phyloP scores from a whole-genome alignment of 2,888 invertebrate genomes.

The Leuctra nigra region DNA sequence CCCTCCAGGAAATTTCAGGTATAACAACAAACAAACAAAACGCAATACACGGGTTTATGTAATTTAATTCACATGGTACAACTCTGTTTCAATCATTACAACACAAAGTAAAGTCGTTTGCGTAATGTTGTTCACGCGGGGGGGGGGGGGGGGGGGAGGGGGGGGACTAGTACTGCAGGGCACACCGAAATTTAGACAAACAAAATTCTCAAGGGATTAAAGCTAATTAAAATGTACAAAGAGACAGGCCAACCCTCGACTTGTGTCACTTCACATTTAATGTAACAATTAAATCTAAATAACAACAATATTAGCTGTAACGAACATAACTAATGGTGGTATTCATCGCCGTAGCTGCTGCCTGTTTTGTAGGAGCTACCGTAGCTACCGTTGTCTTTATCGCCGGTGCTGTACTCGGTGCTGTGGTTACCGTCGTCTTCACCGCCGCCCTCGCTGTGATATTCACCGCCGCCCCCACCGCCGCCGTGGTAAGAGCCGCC shows the following conservation, averaged over 20 bases:
- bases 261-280: neutral
- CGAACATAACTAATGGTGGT: slow-evolving; percentile 4
- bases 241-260: neutral
- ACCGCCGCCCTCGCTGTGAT: too few species aligned
- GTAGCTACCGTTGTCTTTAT: slow-evolving; percentile 43
- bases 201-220: neutral
- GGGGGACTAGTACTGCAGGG: too few species aligned
- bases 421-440: slow-evolving; percentile 20
- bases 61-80: too few species aligned
- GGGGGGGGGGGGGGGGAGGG: too few species aligned
- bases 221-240: neutral
- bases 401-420: slow-evolving; percentile 26
- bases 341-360: slow-evolving; percentile 42
- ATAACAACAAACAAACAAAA: too few species aligned
- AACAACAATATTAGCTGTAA: slow-evolving; percentile 2
- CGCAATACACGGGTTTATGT: too few species aligned
- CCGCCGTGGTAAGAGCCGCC: slow-evolving; percentile 17
- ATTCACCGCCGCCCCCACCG: slow-evolving; percentile 30
- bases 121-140: too few species aligned
- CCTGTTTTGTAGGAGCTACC: slow-evolving; percentile 44
- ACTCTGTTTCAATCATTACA: too few species aligned
- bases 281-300: slow-evolving; percentile 3
- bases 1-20: too few species aligned
- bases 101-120: too few species aligned
- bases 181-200: too few species aligned